Conservation (phyloP, 2,113 vertebrate species). For the Boulengerochromis microlepis region DNA sequence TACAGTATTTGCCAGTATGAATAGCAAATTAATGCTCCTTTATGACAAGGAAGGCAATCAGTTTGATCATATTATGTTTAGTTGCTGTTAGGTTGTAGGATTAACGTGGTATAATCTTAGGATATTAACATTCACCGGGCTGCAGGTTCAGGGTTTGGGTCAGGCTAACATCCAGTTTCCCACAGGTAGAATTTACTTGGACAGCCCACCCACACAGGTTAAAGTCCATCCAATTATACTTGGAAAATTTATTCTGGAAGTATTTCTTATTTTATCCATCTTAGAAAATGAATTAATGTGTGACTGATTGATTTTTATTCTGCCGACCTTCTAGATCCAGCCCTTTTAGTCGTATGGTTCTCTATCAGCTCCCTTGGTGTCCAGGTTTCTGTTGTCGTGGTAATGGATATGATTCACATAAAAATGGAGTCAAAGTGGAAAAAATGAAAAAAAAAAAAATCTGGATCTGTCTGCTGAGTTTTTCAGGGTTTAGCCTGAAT, state of each 20-base stretch:
- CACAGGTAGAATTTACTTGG: neutral
- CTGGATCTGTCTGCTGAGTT: neutral
- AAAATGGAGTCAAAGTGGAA: neutral
- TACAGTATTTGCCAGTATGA: neutral
- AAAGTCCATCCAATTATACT: neutral
- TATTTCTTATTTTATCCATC: neutral
- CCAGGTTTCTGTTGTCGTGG: neutral
- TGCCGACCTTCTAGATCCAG: neutral
- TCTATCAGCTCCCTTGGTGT: neutral
- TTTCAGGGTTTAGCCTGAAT: neutral
- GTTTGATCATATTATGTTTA: neutral
- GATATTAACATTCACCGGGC: neutral
- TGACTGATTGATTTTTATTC: neutral
- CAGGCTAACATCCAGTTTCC: neutral
- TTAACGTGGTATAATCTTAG: neutral
- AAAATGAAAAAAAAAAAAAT: neutral
- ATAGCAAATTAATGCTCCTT: neutral
- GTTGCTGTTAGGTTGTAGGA: neutral
- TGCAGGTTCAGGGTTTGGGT: neutral
- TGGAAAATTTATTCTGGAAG: neutral
- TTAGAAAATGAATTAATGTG: neutral
- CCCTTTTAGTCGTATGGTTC: neutral
- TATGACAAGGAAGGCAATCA: rapidly evolving
- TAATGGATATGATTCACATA: neutral
- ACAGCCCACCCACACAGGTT: neutral